Base-by-base conservation (phyloP, 1,140 invertebrate species). In the Armadillidium nasatum region DNA sequence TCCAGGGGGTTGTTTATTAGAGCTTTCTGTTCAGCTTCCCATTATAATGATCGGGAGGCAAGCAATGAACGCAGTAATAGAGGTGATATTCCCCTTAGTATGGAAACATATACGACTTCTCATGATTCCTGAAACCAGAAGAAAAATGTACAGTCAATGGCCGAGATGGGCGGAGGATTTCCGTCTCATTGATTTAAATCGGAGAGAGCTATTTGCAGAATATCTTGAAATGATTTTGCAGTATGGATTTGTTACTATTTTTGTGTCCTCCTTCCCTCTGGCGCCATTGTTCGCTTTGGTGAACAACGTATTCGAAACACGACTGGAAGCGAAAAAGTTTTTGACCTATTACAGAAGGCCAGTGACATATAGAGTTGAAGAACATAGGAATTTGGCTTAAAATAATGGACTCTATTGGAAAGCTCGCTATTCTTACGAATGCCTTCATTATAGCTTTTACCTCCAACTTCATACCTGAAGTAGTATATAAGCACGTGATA, bases 401-500 rank as follows among this genome's bases (percentile, higher is more conserved):
- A 69, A 97, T 97, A 77, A 85, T 97, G 23, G 94, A 96, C 85
- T 91, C 91, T 22, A 89, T 97, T 79, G 92, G 93, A 76, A 93
- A 95, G 84, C 85, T 98, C 60, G 93, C 95, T 71, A 92, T 98
- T 13, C 91, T 97, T 21, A 95, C 93, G 67, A 98, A 98, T 87
- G 97, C 93, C 71, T 95, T 98, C 82, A 96, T 99, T 72, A 99
- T 99, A 83, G 97, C 97, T 46, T 99, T 99, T 86, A 98, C 97
- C 4, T 98, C 96, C 0, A 95, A 98, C 82, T 96, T 98, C 85
- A 94, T 99, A 78, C 96, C 97, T 13, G 89, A 92, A 70, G 82
- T 98, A 67, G 91, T 98, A 10, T 99, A 98, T 85, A 86, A 86
- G 77, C 85, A 89, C 50, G 84, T 85, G 6, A 87, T 89, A 15